phyloP scores from a whole-genome alignment of 2,888 invertebrate genomes.

The Bellardia bayeri region DNA sequence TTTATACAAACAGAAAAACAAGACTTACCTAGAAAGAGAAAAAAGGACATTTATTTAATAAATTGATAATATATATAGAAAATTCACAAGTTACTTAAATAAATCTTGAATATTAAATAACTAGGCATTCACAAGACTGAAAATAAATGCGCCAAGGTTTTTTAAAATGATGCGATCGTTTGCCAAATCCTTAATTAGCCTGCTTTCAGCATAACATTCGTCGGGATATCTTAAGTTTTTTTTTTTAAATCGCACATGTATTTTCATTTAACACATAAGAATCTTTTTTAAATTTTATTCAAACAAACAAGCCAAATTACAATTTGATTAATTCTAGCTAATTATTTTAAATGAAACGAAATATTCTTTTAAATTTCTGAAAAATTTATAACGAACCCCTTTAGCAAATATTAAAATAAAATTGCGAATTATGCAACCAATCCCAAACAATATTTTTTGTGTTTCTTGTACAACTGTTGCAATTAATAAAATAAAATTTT shows the following conservation, averaged over 20 bases:
- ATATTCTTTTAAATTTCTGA: neutral
- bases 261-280: neutral
- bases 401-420: neutral
- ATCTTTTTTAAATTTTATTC: neutral
- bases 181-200: too few relatives aligned
- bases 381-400: neutral
- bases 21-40: slow-evolving; percentile 51
- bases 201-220: too few relatives aligned
- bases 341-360: neutral
- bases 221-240: too few relatives aligned
- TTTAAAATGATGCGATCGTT: too few relatives aligned
- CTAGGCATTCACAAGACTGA: too few relatives aligned
- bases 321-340: neutral
- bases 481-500: slow-evolving; percentile 22
- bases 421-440: neutral
- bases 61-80: neutral
- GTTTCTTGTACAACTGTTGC: slow-evolving; percentile 11
- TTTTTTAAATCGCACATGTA: too few relatives aligned
- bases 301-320: neutral
- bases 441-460: neutral
- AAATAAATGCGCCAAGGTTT: too few relatives aligned
- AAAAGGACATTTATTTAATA: neutral
- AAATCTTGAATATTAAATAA: neutral
- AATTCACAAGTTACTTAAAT: neutral
- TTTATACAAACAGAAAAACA: neutral